These are phyloP conservation scores for Bos taurus DNA, from an alignment of 2,113 vertebrate genomes.

Conservation along the genomic window DNA sequence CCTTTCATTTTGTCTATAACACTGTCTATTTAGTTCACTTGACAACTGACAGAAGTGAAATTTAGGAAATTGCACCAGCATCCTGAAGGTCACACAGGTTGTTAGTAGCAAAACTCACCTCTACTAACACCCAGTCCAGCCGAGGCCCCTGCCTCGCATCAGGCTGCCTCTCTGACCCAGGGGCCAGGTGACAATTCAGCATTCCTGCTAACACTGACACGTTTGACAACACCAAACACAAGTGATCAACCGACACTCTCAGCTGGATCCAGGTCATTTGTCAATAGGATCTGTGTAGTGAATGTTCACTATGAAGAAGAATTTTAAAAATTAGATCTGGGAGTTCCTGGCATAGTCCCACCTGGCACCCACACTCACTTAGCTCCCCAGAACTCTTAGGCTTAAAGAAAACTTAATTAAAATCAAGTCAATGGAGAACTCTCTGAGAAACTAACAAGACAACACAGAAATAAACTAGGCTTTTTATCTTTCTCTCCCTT, in stretches of 20 bases:
- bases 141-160: not conserved
- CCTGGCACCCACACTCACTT: not conserved
- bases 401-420: constrained; percentile 60
- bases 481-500: not conserved
- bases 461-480: not conserved
- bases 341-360: constrained; percentile 28
- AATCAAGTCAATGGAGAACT: constrained; percentile 23
- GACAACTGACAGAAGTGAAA: not conserved
- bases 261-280: not conserved
- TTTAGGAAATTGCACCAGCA: not conserved
- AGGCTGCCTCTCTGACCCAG: not conserved
- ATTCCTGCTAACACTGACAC: not conserved
- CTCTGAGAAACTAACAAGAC: constrained; percentile 46
- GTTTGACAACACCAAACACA: not conserved
- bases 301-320: constrained; percentile 25
- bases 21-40: not conserved
- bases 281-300: constrained; percentile 14
- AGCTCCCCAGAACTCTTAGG: not conserved
- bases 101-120: not conserved
- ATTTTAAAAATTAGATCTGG: constrained; percentile 55
- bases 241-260: not conserved
- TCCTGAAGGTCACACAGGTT: not conserved
- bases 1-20: not conserved
- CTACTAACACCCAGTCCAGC: not conserved
- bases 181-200: not conserved